Conservation (phyloP, 2,888 invertebrate species). For the Lithophane leautieri region DNA sequence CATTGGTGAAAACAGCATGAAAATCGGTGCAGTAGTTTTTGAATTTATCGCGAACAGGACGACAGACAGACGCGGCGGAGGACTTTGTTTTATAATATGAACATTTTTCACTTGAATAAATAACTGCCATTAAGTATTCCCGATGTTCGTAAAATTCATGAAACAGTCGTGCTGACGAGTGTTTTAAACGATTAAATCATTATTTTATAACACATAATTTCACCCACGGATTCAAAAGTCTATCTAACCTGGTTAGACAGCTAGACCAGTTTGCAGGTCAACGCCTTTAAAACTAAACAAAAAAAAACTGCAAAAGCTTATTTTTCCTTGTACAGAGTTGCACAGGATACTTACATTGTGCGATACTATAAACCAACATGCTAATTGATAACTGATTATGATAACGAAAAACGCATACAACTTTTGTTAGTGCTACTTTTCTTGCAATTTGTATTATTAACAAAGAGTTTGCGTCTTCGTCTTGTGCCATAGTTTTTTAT, state of each 20-base stretch:
- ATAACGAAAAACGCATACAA: constrained; percentile 52
- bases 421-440: constrained; percentile 38
- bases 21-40: no score
- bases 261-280: constrained; percentile 51
- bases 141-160: neutral
- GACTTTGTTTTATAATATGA: no score
- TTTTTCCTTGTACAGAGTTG: constrained; percentile 33
- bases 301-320: constrained; percentile 28
- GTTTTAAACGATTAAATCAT: neutral
- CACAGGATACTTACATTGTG: constrained; percentile 33
- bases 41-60: no score
- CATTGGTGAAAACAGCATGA: no score
- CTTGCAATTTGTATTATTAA: constrained; percentile 52
- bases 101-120: neutral
- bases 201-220: constrained; percentile 10
- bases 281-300: constrained; percentile 21
- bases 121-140: neutral
- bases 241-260: constrained; percentile 30
- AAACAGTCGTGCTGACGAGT: neutral
- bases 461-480: constrained; percentile 29
- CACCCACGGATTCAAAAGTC: constrained; percentile 17
- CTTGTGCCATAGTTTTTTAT: constrained; percentile 17
- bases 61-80: no score
- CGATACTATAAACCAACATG: constrained; percentile 33
- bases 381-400: constrained; percentile 58